Evolutionary conservation across 2,113 vertebrate species (phyloP), one percentile per base, ranked within the genome.

Genomic region (Neogobius melanostomus): DNA sequence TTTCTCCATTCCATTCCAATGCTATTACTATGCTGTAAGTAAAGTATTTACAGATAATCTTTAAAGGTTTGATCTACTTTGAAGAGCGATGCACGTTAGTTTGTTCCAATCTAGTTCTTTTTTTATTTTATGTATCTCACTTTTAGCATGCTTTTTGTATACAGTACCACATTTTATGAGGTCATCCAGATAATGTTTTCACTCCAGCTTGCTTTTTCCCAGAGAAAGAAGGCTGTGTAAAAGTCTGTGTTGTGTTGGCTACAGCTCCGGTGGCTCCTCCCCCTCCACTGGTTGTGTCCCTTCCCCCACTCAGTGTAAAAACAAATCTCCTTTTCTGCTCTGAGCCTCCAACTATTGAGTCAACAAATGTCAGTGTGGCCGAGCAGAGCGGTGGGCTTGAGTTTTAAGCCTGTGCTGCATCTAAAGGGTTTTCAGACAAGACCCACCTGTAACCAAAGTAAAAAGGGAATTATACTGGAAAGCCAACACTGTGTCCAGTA

Each of bases 251-350:
- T 81, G 76, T 81, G 68, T 81, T 42, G 65, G 63, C 64, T 65
- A 52, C 73, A 82, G 82, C 74, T 42, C 64, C 51, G 69, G 59
- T 43, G 67, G 82, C 85, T 89, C 83, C 85, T 81, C 84, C 89
- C 84, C 75, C 66, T 82, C 66, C 67, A 43, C 68, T 71, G 75
- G 74, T 57, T 64, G 8, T 69, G 62, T 78, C 84, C 87, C 89
- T 74, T 91, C 91, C 91, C 89, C 90, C 90, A 88, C 69, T 74
- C 76, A 71, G 84, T 83, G 85, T 77, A 88, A 92, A 91, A 92
- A 93, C 89, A 92, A 92, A 92, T 91, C 88, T 90, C 83, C 84
- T 92, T 92, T 91, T 91, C 89, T 88, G 86, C 88, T 83, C 87
- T 75, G 66, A 86, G 88, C 81, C 86, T 85, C 85, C 89, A 91